Conservation (phyloP, 2,888 invertebrate genomes). For the Andrena marginata region DNA sequence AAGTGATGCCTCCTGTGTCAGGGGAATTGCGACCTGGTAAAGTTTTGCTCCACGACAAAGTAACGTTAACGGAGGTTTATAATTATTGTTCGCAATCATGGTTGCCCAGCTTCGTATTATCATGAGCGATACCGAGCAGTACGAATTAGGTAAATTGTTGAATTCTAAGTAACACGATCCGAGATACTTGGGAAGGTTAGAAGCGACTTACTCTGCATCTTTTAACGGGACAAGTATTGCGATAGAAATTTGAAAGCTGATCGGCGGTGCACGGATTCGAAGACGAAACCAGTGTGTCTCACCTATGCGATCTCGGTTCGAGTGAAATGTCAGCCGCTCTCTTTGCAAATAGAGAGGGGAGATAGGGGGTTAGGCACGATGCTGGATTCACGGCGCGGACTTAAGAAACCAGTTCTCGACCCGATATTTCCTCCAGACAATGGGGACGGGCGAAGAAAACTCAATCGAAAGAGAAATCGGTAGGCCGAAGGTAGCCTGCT, state of each 20-base stretch:
- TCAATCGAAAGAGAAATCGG: conserved; percentile 61
- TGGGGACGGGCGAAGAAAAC: conserved; percentile 47
- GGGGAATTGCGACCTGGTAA: not conserved
- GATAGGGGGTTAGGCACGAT: conserved; percentile 44
- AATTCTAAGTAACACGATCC: too few species aligned
- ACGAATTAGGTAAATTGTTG: too few species aligned
- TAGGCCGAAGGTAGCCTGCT: conserved; percentile 36
- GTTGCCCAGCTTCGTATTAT: too few species aligned
- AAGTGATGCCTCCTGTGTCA: not conserved
- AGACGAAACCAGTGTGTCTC: conserved; percentile 39
- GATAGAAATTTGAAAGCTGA: not conserved
- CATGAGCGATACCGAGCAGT: too few species aligned
- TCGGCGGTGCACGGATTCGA: conserved; percentile 13
- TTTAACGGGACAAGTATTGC: too few species aligned
- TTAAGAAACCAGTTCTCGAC: conserved; percentile 53
- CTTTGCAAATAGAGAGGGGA: conserved; percentile 64
- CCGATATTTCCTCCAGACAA: conserved; percentile 63
- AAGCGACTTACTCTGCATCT: too few species aligned
- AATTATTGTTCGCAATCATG: too few species aligned
- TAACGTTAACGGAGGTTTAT: too few species aligned
- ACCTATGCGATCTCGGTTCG: conserved; percentile 41
- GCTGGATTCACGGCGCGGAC: conserved; percentile 42
- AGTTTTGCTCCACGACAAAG: not conserved
- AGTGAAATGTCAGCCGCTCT: conserved; percentile 78
- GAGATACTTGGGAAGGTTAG: too few species aligned